Evolutionary conservation across 2,888 invertebrate genomes (phyloP).

Genomic region (Celastrina argiolus): DNA sequence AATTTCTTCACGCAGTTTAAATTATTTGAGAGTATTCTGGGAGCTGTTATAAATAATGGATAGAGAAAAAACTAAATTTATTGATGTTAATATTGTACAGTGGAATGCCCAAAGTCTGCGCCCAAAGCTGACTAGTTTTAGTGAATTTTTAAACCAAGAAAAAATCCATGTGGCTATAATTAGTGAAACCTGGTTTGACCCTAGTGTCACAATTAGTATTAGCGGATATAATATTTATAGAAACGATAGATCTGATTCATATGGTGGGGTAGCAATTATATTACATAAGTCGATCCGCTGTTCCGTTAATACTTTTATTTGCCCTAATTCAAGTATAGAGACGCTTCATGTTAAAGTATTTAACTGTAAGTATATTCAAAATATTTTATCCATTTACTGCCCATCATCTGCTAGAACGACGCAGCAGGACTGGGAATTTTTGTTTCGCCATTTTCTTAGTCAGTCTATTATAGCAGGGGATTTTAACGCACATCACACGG

Average conservation of each 20-base stretch:
- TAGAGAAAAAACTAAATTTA: background rate
- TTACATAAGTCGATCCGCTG: background rate
- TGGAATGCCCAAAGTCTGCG: background rate
- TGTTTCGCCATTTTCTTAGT: background rate
- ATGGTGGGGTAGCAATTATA: background rate
- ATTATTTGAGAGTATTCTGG: background rate
- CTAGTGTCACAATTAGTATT: background rate
- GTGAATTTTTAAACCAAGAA: background rate
- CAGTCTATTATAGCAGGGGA: background rate
- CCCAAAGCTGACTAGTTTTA: background rate
- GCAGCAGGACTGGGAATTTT: background rate
- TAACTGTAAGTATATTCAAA: background rate
- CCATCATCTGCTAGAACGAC: background rate
- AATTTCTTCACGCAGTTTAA: background rate
- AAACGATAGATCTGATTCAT: background rate
- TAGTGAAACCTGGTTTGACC: background rate
- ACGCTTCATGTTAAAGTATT: background rate
- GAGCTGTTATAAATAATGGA: background rate
- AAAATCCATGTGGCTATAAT: background rate
- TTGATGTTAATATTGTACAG: constrained; percentile 5
- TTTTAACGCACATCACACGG: background rate
- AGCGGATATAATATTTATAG: background rate
- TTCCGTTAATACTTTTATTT: background rate
- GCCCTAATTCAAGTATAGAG: background rate
- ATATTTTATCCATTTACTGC: background rate